Conservation (phyloP, 2,113 vertebrate genomes). For the Thalassoma bifasciatum region DNA sequence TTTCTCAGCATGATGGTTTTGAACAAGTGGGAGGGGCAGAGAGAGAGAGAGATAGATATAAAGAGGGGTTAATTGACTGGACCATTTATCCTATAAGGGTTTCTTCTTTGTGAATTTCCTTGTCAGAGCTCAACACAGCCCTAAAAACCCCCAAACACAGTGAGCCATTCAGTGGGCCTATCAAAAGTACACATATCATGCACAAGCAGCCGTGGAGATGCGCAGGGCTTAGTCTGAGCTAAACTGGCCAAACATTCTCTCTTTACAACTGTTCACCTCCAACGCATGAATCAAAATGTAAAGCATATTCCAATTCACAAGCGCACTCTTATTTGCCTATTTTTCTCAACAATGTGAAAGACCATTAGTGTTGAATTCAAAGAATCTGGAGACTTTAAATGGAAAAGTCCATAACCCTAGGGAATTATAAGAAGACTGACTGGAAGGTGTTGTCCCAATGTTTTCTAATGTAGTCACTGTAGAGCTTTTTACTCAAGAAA, state of each 20-base stretch:
- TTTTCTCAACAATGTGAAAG: slow-evolving; percentile 41
- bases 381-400: slow-evolving; percentile 6
- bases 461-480: too few species aligned
- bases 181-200: slow-evolving; percentile 76
- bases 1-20: slow-evolving; percentile 86
- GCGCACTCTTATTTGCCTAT: slow-evolving; percentile 66
- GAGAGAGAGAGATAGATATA: slow-evolving; percentile 63
- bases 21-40: slow-evolving; percentile 36
- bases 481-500: too few species aligned
- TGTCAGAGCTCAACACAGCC: slow-evolving; percentile 54
- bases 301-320: slow-evolving; percentile 65
- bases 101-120: slow-evolving; percentile 67
- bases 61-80: slow-evolving; percentile 81
- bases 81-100: slow-evolving; percentile 74
- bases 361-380: slow-evolving; percentile 26
- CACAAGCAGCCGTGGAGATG: slow-evolving; percentile 60
- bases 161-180: slow-evolving; percentile 64
- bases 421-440: background rate
- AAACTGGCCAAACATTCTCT: slow-evolving; percentile 72
- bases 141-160: slow-evolving; percentile 72
- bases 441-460: slow-evolving; percentile 11
- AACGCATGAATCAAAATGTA: slow-evolving; percentile 54
- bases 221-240: slow-evolving; percentile 44
- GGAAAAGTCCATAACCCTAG: too few species aligned
- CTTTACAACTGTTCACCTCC: slow-evolving; percentile 60